Conservation (phyloP, 2,113 vertebrate genomes). For the Odontesthes bonariensis region DNA sequence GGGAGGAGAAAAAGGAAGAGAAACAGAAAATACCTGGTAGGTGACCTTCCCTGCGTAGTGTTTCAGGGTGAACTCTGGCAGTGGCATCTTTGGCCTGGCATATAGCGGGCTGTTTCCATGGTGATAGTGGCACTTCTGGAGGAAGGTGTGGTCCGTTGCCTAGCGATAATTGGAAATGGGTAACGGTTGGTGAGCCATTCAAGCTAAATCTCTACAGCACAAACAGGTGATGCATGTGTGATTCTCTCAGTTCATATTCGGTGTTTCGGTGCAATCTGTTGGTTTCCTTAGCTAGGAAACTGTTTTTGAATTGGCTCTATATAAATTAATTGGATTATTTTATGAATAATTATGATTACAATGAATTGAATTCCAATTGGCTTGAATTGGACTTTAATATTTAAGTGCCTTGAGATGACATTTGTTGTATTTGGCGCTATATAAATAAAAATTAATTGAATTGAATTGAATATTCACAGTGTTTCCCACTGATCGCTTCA, state of each 20-base stretch:
- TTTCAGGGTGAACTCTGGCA: constrained; percentile 95
- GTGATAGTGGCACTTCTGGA: constrained; percentile 99
- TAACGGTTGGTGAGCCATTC: constrained; percentile 32
- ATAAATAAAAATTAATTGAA: no score
- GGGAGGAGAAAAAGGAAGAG: not conserved
- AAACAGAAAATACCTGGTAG: constrained; percentile 87
- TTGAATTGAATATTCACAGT: no score
- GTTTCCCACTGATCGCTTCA: constrained; percentile 14
- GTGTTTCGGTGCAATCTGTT: no score
- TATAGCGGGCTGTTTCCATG: constrained; percentile 90
- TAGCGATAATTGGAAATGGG: constrained; percentile 68
- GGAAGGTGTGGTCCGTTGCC: constrained; percentile 99
- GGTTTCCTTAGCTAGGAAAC: no score
- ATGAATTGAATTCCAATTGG: no score
- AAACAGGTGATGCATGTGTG: constrained; percentile 21
- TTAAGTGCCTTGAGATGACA: no score
- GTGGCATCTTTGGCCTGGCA: constrained; percentile 96
- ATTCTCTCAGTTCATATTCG: no score
- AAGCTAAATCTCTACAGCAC: constrained; percentile 34
- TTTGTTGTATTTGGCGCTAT: no score
- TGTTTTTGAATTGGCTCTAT: no score
- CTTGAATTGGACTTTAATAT: no score
- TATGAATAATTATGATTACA: no score
- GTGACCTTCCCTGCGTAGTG: constrained; percentile 97
- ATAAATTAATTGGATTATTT: no score